A percentile compares a stretch with the other conserved stretches of the same genome.
Conservation (phyloP, 1,140 invertebrate species). For the Odontomachus brunneus region DNA sequence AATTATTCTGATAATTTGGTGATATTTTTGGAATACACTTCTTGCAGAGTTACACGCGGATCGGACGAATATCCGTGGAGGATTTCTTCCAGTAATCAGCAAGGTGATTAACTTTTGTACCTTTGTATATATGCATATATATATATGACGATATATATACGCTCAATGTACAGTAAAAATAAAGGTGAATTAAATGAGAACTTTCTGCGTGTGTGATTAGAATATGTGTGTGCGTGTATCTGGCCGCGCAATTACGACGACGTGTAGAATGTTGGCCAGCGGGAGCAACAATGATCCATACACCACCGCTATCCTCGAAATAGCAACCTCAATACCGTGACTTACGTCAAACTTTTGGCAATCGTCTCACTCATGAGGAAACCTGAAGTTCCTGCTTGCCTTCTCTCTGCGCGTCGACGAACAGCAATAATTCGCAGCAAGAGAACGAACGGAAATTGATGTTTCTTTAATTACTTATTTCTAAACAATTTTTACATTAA, state of each 20-base stretch:
- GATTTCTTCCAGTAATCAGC: slow-evolving; percentile 7
- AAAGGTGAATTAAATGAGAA: slow-evolving; percentile 25
- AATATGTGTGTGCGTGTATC: not conserved
- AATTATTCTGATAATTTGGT: no score
- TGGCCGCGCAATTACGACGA: not conserved
- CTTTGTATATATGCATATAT: slow-evolving; percentile 68
- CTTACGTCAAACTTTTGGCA: slow-evolving; percentile 74
- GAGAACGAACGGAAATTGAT: not conserved
- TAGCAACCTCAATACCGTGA: slow-evolving; percentile 74
- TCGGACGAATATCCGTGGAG: not conserved
- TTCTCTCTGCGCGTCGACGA: not conserved
- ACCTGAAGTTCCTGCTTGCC: slow-evolving; percentile 14
- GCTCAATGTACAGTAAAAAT: slow-evolving; percentile 52
- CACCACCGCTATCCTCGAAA: slow-evolving; percentile 68
- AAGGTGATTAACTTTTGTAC: slow-evolving; percentile 69
- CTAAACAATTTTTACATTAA: no score
- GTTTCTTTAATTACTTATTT: not conserved
- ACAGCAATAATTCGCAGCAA: not conserved
- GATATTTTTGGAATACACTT: no score
- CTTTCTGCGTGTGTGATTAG: not conserved
- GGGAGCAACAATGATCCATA: slow-evolving; percentile 59
- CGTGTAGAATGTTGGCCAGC: slow-evolving; percentile 56
- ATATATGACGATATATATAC: slow-evolving; percentile 51
- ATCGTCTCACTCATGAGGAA: slow-evolving; percentile 38
- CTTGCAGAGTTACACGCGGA: no score